Evolutionary conservation across 2,113 vertebrate species (phyloP).

Genomic region (Silurus glanis): DNA sequence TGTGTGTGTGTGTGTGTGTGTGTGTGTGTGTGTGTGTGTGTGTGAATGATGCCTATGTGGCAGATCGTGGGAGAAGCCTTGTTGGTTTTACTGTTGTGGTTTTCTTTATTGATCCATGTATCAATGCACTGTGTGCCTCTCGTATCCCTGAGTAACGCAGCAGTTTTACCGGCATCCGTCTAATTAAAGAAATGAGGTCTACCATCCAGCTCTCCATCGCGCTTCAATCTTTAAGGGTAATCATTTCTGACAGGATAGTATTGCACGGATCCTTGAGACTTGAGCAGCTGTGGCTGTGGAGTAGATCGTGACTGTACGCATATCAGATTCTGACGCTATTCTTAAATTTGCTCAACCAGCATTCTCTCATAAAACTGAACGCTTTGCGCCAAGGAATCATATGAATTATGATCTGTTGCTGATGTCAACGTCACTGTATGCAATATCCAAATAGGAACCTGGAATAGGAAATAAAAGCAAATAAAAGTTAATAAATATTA

Average conservation of each 20-base stretch:
- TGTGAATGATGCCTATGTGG: background rate
- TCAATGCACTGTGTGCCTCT: constrained; percentile 4
- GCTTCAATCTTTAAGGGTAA: background rate
- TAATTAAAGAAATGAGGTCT: constrained; percentile 6
- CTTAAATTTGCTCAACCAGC: constrained; percentile 6
- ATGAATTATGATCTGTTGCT: background rate
- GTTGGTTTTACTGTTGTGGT: background rate
- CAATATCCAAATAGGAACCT: background rate
- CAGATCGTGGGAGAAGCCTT: background rate
- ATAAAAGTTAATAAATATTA: background rate
- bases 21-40: background rate
- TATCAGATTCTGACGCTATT: constrained; percentile 17
- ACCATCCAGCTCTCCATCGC: background rate
- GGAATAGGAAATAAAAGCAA: background rate
- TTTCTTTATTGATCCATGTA: constrained; percentile 35
- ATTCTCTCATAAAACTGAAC: background rate
- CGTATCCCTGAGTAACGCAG: background rate
- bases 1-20: background rate
- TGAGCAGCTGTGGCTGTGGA: background rate
- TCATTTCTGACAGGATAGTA: background rate
- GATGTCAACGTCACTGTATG: background rate
- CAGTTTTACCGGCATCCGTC: background rate
- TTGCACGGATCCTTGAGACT: background rate
- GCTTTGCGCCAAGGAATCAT: background rate
- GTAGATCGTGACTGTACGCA: background rate